Evolutionary conservation across 2,113 vertebrate species (phyloP).

Genomic region (Petaurus breviceps): DNA sequence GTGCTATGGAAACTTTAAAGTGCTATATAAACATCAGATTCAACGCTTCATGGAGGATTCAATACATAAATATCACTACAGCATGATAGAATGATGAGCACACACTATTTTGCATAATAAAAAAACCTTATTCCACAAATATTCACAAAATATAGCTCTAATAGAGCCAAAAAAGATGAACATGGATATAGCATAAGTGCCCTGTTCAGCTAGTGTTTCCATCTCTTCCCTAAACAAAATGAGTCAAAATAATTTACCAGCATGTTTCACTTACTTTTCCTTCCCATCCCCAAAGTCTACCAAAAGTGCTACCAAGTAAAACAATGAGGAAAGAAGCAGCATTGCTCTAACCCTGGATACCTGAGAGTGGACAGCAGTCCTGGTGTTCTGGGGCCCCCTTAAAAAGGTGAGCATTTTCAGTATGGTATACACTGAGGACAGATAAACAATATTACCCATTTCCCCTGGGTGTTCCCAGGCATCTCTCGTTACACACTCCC

Average conservation of each 20-base stretch:
- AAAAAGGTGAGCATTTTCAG: background rate
- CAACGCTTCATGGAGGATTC: background rate
- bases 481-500: background rate
- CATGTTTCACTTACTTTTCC: background rate
- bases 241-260: background rate
- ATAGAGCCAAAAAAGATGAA: constrained; percentile 23
- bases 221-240: background rate
- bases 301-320: constrained; percentile 15
- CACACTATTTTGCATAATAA: constrained; percentile 22
- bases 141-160: background rate
- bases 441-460: background rate
- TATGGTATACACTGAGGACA: constrained; percentile 34
- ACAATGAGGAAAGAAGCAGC: background rate
- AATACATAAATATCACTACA: background rate
- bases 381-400: background rate
- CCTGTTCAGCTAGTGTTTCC: constrained; percentile 9
- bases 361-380: background rate
- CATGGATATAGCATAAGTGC: constrained; percentile 19
- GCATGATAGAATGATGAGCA: background rate
- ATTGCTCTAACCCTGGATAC: constrained; percentile 18
- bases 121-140: constrained; percentile 10
- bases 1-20: background rate
- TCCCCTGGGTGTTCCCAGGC: background rate
- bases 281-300: background rate
- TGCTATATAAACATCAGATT: background rate